Evolutionary conservation across 2,797 vertebrate genomes (phyloP).

Genomic region (Scolopax bukidnonensis): DNA sequence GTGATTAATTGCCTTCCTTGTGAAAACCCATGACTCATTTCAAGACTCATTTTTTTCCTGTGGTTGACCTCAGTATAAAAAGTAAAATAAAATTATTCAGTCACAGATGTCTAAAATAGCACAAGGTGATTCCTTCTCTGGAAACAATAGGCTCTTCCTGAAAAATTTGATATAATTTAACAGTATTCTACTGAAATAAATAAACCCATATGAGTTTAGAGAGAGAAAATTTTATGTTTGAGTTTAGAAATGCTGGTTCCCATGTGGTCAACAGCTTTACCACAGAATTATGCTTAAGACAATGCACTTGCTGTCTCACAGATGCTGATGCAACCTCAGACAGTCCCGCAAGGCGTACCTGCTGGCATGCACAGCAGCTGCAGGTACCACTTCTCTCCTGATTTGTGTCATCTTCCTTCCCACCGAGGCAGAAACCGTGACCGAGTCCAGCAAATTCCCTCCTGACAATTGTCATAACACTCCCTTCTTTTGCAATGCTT

Average conservation of each 20-base stretch:
- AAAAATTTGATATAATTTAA: neutral
- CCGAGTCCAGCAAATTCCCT: neutral
- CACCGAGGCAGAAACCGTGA: neutral
- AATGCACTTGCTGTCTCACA: neutral
- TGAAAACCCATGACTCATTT: neutral
- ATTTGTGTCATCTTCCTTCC: neutral
- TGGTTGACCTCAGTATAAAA: neutral
- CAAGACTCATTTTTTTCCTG: neutral
- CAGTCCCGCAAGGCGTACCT: accelerated
- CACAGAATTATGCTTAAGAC: neutral
- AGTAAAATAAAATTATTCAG: neutral
- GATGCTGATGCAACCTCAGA: accelerated
- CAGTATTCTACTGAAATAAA: neutral
- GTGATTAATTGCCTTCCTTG: neutral
- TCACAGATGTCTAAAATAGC: neutral
- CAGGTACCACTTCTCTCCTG: neutral
- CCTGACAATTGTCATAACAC: accelerated
- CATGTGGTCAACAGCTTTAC: neutral
- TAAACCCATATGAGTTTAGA: neutral
- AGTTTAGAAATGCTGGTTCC: neutral
- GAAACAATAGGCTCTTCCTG: neutral
- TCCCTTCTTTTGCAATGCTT: neutral
- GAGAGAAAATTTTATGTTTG: neutral
- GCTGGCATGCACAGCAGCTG: neutral
- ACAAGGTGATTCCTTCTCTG: neutral